Base-by-base conservation (phyloP, 2,797 vertebrate species). In the Alcedo quadribrachys region DNA sequence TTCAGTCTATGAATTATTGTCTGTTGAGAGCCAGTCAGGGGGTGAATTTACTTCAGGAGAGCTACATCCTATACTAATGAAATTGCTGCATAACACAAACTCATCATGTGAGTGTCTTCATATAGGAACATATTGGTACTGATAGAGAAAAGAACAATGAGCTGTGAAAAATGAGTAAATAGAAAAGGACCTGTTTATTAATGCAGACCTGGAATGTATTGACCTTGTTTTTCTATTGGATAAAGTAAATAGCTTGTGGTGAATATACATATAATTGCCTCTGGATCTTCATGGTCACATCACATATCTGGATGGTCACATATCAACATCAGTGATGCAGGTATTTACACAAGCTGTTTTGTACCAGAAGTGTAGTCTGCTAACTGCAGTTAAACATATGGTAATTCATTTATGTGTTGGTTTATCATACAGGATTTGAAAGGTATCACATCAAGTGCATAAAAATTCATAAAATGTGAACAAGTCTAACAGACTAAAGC, bases 341-440 rank as follows among this genome's bases (percentile, higher is more conserved):
- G 68, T 93, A 28, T 84, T 85, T 76, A 54, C 45, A 65, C 10
- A 77, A 71, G 25, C 16, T 18, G 7, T 76, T 76, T 90, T 4
- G 2, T 57, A 19, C 53, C 62, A 50, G 45, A 74, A 68, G 5
- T 60, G 22, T 32, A 68, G 35, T 77, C 45, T 88, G 76, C 57
- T 70, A 75, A 27, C 75, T 70, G 25, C 22, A 24, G 45, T 74
- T 81, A 35, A 22, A 15, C 16, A 2, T 71, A 12, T 13, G 27
- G 9, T 53, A 86, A 77, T 88, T 86, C 37, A 61, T 77, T 84
- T 73, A n/a, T 21, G 13, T 77, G 24, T 82, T 93, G 45, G 30
- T 89, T 93, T 88, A 32, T 94, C 37, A 28, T 10, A 24, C 8
- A 20, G 65, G n/a, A 54, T 94, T 95, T 86, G 71, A 80, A 77